phyloP scores from a whole-genome alignment of 2,888 invertebrate species.

The Conomelus anceps region DNA sequence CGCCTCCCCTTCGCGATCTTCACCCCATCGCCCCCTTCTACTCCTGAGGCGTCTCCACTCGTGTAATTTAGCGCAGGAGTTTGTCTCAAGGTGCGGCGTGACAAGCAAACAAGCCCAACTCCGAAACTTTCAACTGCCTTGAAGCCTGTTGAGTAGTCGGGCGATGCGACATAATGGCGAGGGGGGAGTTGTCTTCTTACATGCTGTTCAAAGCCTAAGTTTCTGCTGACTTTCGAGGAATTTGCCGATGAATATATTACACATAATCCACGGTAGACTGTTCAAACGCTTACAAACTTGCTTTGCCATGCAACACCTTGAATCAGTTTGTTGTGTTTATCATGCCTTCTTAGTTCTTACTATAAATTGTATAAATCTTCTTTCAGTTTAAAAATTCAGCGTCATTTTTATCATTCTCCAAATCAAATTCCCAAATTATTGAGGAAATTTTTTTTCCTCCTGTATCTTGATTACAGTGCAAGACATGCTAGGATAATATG shows the following conservation, averaged over 20 bases:
- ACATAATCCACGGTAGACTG: not conserved
- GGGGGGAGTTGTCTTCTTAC: not conserved
- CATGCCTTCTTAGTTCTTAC: not conserved
- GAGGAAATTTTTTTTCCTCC: too few species aligned
- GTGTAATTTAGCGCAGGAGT: slow-evolving; percentile 8
- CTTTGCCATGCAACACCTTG: not conserved
- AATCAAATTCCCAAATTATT: too few species aligned
- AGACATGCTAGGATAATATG: too few species aligned
- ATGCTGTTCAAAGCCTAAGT: not conserved
- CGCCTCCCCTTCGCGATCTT: not conserved
- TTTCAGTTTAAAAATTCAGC: too few species aligned
- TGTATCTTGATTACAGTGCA: too few species aligned
- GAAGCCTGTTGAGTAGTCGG: not conserved
- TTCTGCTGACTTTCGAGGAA: not conserved
- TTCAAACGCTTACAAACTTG: not conserved
- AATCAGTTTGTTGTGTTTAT: not conserved
- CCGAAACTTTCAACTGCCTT: not conserved
- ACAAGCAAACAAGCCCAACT: not conserved
- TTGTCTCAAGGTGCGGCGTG: slow-evolving; percentile 8
- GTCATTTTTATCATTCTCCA: too few species aligned
- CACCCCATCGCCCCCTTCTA: not conserved
- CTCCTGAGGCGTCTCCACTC: not conserved
- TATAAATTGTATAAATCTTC: too few species aligned
- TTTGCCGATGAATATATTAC: not conserved
- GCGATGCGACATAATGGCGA: not conserved